These are phyloP conservation scores for Vidua chalybeata DNA, from an alignment of 2,113 vertebrate genomes.

Conservation along the genomic window DNA sequence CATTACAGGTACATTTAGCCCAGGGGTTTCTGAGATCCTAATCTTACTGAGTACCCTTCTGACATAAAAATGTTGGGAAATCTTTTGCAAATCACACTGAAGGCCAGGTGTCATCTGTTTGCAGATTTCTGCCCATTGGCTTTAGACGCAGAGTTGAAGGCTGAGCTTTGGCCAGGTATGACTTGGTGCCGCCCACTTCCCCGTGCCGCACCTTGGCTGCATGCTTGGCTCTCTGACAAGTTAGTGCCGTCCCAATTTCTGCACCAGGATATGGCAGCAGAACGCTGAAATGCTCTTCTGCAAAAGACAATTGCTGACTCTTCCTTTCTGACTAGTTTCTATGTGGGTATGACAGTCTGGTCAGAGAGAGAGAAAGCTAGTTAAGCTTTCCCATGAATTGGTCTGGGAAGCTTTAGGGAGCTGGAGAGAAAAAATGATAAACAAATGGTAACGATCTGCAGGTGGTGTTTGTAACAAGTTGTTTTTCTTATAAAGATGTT, in stretches of 20 bases:
- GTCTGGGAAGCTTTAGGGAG: no score
- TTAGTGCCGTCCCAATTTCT: neutral
- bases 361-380: neutral
- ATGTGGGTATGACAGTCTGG: neutral
- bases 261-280: neutral
- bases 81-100: neutral
- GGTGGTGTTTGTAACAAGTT: no score
- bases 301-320: neutral
- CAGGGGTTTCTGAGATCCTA: neutral
- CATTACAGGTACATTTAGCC: neutral
- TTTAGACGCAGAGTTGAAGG: neutral
- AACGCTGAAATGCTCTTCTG: neutral
- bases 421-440: no score
- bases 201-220: neutral
- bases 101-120: neutral
- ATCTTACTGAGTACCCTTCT: neutral
- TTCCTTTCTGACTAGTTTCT: neutral
- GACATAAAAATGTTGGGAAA: neutral
- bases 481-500: no score
- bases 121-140: neutral
- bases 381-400: neutral
- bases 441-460: no score
- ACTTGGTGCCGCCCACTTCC: neutral
- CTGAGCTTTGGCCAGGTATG: neutral
- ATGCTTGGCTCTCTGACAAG: neutral